Evolutionary conservation across 2,113 vertebrate genomes (phyloP).

Genomic region (Drymodes brunneopygia): DNA sequence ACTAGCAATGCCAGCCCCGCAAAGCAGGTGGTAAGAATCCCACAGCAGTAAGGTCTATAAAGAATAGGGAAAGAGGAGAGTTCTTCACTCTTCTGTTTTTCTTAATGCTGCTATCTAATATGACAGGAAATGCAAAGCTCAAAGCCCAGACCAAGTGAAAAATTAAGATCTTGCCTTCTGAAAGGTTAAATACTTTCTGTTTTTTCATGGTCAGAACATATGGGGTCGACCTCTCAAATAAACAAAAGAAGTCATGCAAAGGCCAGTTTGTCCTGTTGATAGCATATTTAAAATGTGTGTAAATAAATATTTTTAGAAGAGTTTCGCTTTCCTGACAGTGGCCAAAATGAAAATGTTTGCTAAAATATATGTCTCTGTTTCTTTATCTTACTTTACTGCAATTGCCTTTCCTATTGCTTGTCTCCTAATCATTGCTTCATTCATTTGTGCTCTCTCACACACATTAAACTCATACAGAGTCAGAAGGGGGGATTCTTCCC

Average conservation of each 20-base stretch:
- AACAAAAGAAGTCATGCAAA: not conserved
- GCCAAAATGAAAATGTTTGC: not conserved
- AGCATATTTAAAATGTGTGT: not conserved
- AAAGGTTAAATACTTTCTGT: not conserved
- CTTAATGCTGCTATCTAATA: not conserved
- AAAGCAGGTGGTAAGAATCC: not conserved
- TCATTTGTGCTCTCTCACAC: not conserved
- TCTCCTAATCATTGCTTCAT: constrained; percentile 41
- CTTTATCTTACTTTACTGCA: not conserved
- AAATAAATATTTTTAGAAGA: not conserved
- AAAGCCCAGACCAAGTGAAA: not conserved
- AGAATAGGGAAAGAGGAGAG: not conserved
- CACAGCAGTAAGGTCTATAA: not conserved
- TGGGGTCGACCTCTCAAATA: not conserved
- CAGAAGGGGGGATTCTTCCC: not conserved
- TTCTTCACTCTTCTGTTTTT: not conserved
- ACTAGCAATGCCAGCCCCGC: not conserved
- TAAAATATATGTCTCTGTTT: not conserved
- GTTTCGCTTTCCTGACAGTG: not conserved
- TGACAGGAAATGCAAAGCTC: not conserved
- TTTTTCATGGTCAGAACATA: not conserved
- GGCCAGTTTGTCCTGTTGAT: not conserved
- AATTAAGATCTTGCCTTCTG: not conserved
- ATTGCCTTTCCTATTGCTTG: not conserved
- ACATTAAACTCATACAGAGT: not conserved